Evolutionary conservation across 1,140 invertebrate species (phyloP), one percentile per base, ranked within the genome.

Genomic region (Listronotus oregonensis): DNA sequence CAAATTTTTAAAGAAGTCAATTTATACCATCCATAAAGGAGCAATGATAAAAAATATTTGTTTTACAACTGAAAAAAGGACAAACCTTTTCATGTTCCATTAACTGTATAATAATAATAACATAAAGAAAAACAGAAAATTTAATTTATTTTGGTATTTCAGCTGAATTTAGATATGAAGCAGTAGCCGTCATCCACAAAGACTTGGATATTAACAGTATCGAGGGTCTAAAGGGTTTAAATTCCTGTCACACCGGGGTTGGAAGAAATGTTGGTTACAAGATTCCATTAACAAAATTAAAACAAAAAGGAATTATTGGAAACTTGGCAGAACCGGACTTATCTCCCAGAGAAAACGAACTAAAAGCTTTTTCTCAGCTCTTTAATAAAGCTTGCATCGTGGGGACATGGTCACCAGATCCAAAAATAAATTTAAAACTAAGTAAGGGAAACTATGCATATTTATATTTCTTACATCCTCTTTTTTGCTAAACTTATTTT

Each of bases 191-290:
- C 3, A 82, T 93, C 0, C 87, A 87, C 73, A 90, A 90, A 63
- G 84, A 86, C 44, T 79, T 87, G 2, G 74, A 85, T 0, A 87
- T 92, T 43, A 82, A 84, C 51, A 85, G 80, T 27, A 76, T 90
- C 12, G 80, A 86, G 54, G 85, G 86, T 51, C 76, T 93, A 17
- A 85, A 85, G 52, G 89, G 89, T 7, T 80, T 90, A 34, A 89
- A 86, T 67, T 92, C 90, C 1, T 93, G 91, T 73, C 90, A 93
- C 74, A 91, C 90, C 0, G 90, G 90, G 1, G 86, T 91, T 34
- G 89, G 89, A 27, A 83, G 89, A 58, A 92, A 91, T 71, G 88
- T 90, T 10, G 90, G 90, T 18, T 93, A 92, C 79, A 90, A 91
- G 80, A 87, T 88, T 54, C 88, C 85, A 0, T 80, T 88, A n/a